A percentile compares a stretch with the other conserved stretches of the same genome.
Conservation (phyloP, 2,797 vertebrate genomes). For the Galago senegalensis region DNA sequence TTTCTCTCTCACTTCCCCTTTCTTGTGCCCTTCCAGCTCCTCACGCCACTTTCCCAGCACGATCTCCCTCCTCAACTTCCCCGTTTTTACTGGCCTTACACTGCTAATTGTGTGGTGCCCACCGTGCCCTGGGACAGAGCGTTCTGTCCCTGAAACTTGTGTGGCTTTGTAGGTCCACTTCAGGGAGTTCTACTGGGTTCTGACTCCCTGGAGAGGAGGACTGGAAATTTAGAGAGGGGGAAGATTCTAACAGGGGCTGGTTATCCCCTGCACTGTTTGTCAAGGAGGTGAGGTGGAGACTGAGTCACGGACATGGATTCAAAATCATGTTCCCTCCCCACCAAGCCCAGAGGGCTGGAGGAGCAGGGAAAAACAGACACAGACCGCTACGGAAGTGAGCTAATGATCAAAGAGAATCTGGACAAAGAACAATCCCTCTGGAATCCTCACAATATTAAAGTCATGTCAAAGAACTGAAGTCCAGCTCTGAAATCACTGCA, state of each 20-base stretch:
- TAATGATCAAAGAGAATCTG: neutral
- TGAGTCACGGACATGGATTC: neutral
- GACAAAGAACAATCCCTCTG: neutral
- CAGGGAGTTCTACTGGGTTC: neutral
- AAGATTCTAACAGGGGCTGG: neutral
- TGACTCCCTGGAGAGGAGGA: neutral
- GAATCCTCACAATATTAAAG: neutral
- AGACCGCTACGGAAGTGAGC: neutral
- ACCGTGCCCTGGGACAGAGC: accelerated
- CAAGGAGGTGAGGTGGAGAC: neutral
- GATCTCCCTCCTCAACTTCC: neutral
- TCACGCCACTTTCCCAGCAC: too few species aligned
- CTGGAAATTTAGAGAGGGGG: neutral
- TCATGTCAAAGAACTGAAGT: neutral
- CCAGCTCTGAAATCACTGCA: neutral
- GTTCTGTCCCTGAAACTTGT: neutral
- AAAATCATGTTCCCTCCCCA: neutral
- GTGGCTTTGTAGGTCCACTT: neutral
- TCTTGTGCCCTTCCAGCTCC: accelerated
- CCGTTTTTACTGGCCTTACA: neutral
- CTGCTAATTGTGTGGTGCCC: too few species aligned
- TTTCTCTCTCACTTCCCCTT: neutral
- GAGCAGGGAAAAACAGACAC: neutral
- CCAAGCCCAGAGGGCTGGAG: neutral
- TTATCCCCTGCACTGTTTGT: neutral